These are phyloP conservation scores for Incurvaria masculella DNA, from an alignment of 2,888 invertebrate species.

Conservation along the genomic window DNA sequence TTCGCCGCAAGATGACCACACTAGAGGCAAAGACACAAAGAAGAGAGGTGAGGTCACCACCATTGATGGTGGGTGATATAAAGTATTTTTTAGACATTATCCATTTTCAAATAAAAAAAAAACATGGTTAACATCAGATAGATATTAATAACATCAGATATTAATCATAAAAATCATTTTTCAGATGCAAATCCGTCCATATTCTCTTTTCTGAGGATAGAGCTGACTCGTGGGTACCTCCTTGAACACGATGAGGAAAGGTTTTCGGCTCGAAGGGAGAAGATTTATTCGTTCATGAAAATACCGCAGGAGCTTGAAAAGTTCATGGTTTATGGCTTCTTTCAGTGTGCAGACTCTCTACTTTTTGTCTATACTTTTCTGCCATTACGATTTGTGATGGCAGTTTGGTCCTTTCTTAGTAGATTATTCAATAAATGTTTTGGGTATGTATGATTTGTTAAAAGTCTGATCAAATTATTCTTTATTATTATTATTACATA, in stretches of 20 bases:
- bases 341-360: conserved; percentile 97
- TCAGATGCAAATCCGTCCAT: conserved; percentile 46
- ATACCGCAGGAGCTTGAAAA: conserved; percentile 91
- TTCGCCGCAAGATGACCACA: too few species aligned
- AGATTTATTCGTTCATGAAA: conserved; percentile 95
- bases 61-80: not conserved
- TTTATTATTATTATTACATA: too few species aligned
- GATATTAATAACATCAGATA: too few species aligned
- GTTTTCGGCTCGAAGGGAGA: conserved; percentile 89
- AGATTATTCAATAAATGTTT: conserved; percentile 72
- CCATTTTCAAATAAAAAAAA: not conserved
- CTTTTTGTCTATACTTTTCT: conserved; percentile 97
- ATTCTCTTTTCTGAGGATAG: conserved; percentile 75
- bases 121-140: not conserved
- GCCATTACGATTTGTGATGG: conserved; percentile 87
- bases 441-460: too few species aligned
- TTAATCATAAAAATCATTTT: conserved; percentile 15
- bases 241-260: conserved; percentile 94
- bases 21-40: conserved; percentile 30
- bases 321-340: conserved; percentile 91
- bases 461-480: too few species aligned
- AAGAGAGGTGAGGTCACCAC: conserved; percentile 28
- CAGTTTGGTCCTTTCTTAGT: conserved; percentile 75
- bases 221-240: conserved; percentile 89
- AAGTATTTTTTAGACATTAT: not conserved